phyloP scores from a whole-genome alignment of 2,113 vertebrate genomes.

The Myotis brandtii region DNA sequence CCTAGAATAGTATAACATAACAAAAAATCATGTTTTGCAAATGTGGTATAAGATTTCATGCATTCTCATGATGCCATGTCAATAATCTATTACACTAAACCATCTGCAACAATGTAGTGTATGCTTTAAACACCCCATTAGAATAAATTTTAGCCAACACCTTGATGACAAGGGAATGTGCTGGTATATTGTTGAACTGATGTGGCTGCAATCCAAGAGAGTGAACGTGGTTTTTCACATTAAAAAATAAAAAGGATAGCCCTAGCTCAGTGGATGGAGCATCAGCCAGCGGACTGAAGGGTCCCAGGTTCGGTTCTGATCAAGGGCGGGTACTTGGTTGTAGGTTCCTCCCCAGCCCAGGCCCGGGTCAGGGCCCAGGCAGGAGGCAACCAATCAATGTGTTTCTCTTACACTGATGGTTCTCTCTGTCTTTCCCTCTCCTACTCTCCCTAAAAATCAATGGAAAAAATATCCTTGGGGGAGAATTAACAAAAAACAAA shows the following conservation, averaged over 20 bases:
- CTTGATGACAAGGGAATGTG: background rate
- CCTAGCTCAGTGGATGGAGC: too few relatives aligned
- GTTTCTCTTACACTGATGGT: too few relatives aligned
- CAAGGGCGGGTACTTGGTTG: too few relatives aligned
- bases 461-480: too few relatives aligned
- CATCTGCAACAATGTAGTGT: background rate
- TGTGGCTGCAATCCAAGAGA: background rate
- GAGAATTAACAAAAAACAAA: too few relatives aligned
- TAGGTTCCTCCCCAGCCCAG: too few relatives aligned
- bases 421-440: too few relatives aligned
- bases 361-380: too few relatives aligned
- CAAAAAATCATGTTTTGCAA: conserved; percentile 19
- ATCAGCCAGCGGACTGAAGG: too few relatives aligned
- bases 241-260: background rate
- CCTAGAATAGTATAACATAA: conserved; percentile 1
- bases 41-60: conserved; percentile 17
- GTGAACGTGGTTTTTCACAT: conserved; percentile 1
- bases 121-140: conserved; percentile 49
- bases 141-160: conserved; percentile 14
- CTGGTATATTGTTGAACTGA: background rate
- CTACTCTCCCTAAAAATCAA: too few relatives aligned
- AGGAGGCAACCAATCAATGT: too few relatives aligned
- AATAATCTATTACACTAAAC: conserved; percentile 1
- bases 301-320: too few relatives aligned
- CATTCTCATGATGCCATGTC: conserved; percentile 1